Evolutionary conservation across 2,113 vertebrate genomes (phyloP), one percentile per base, ranked within the genome.

Genomic region (Chionis minor): DNA sequence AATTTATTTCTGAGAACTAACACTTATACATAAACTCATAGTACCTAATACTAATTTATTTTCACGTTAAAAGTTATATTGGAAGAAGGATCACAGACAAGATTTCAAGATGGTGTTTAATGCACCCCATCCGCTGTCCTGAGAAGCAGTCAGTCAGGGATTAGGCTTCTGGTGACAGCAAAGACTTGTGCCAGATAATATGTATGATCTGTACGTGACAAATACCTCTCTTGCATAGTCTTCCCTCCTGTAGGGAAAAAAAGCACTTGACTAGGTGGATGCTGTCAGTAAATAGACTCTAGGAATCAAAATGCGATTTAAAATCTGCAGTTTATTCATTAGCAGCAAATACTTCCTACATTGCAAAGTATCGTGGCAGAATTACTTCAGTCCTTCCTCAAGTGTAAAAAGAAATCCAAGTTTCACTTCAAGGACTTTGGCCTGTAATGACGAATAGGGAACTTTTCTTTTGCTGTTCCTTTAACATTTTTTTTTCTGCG

Each of bases 391-490:
- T 62, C 45, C 16, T 86, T 91, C 47, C 45, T 71, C n/a, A 84
- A 86, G 35, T 49, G 9, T 69, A 61, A 73, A 81, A 90, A 61
- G 26, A 81, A 91, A 85, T 51, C 42, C 10, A 73, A 38, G 51
- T 75, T 85, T 80, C 5, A 9, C 70, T 89, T 96, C 38, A 47
- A 86, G 73, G 83, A 77, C 58, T 84, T 75, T 45, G 47, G 35
- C 58, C 47, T 81, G 12, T 87, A 58, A 80, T 86, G 71, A 63
- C 3, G 2, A 92, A 71, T 75, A 58, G 10, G 58, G 32, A 95
- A 91, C 87, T 96, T 95, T 78, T 42, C 70, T 73, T 89, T 81
- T 70, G 27, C 87, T 86, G 20, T 92, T 92, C 74, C 58, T 91
- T 91, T 94, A 89, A 77, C 23, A 16, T 55, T 81, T 88, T 80